phyloP scores from a whole-genome alignment of 2,797 vertebrate species.

The Scyliorhinus canicula region DNA sequence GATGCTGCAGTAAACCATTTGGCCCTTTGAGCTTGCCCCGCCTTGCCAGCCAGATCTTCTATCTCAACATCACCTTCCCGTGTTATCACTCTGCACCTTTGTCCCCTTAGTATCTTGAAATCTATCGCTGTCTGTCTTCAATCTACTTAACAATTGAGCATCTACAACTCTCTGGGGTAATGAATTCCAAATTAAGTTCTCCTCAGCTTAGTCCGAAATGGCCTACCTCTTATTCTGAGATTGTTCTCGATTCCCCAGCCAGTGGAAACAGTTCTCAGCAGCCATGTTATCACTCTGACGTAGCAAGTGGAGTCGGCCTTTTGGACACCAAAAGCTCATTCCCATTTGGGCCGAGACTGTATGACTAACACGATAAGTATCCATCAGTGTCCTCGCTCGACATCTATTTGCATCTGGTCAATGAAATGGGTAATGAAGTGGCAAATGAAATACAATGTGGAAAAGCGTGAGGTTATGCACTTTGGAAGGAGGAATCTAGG shows the following conservation, averaged over 20 bases:
- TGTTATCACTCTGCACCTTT: too few species aligned
- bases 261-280: not conserved
- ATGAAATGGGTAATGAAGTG: too few species aligned
- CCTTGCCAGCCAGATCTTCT: not conserved
- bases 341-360: not conserved
- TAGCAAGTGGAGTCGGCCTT: not conserved
- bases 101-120: not conserved
- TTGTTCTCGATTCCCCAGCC: not conserved
- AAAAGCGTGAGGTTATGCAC: too few species aligned
- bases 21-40: not conserved
- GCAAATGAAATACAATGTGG: too few species aligned
- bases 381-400: not conserved
- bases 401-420: not conserved
- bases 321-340: not conserved
- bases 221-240: not conserved
- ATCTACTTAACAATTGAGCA: not conserved
- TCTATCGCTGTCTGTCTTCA: not conserved
- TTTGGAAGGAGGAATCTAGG: too few species aligned
- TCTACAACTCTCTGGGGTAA: not conserved
- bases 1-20: not conserved
- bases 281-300: not conserved
- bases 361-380: not conserved
- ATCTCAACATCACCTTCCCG: too few species aligned
- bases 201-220: too few species aligned
- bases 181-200: not conserved